These are phyloP conservation scores for Margarornis squamiger DNA, from an alignment of 2,797 vertebrate species.

Conservation along the genomic window DNA sequence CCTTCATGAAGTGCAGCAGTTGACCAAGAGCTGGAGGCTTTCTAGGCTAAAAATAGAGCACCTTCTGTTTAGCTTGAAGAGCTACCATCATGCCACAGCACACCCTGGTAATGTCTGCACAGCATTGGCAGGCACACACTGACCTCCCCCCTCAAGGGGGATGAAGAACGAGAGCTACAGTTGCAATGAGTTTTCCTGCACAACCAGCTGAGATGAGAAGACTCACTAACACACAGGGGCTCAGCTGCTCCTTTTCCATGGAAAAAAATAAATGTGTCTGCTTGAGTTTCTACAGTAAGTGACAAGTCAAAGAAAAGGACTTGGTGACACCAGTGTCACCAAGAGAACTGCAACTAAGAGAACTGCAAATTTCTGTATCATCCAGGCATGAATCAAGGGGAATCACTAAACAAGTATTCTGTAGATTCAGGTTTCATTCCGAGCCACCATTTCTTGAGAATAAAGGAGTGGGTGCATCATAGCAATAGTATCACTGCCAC, in stretches of 20 bases:
- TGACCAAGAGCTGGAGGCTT: slow-evolving; percentile 36
- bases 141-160: background rate
- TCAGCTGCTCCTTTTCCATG: background rate
- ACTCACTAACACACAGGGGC: background rate
- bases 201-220: background rate
- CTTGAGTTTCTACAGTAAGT: background rate
- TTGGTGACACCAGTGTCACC: background rate
- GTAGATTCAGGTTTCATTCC: background rate
- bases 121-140: background rate
- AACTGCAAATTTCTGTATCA: background rate
- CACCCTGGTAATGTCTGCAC: background rate
- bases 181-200: background rate
- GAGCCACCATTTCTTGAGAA: background rate
- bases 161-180: background rate
- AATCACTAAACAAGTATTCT: background rate
- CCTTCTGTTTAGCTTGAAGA: slow-evolving; percentile 69
- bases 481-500: background rate
- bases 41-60: slow-evolving; percentile 70
- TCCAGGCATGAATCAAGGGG: background rate
- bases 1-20: background rate
- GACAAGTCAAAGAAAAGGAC: background rate
- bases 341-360: background rate
- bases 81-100: slow-evolving; percentile 19
- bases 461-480: background rate
- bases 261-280: background rate